phyloP scores from a whole-genome alignment of 2,797 vertebrate species.

The Chloroceryle amazona region DNA sequence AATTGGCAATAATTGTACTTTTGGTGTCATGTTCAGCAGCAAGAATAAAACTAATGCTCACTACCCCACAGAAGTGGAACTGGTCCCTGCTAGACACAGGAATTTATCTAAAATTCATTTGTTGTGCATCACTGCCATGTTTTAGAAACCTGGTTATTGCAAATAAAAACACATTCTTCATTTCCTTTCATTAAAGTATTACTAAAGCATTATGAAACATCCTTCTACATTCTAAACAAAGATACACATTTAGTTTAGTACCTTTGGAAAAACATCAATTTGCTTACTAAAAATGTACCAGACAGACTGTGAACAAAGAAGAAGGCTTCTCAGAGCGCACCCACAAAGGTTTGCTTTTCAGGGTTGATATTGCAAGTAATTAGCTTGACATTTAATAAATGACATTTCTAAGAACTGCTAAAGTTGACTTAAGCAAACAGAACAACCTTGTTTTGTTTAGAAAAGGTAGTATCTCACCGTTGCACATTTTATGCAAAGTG shows the following conservation, averaged over 20 bases:
- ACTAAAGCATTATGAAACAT: neutral
- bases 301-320: constrained; percentile 29
- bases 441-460: constrained; percentile 46
- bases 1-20: neutral
- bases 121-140: neutral
- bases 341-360: constrained; percentile 62
- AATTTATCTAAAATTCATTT: neutral
- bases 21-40: neutral
- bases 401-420: constrained; percentile 61
- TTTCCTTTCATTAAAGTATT: neutral
- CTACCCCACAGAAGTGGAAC: neutral
- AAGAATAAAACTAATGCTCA: neutral
- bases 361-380: constrained; percentile 66
- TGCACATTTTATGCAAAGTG: constrained; percentile 40
- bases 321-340: constrained; percentile 46
- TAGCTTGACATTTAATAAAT: constrained; percentile 75
- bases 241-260: neutral
- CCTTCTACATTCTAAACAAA: constrained; percentile 14
- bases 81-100: neutral
- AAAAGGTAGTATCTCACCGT: constrained; percentile 41
- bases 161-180: neutral
- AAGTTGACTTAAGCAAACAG: constrained; percentile 45
- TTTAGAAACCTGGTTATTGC: neutral
- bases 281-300: constrained; percentile 59
- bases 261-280: constrained; percentile 17